These are phyloP conservation scores for Oceanodroma tethys DNA, from an alignment of 2,113 vertebrate genomes.

Conservation along the genomic window DNA sequence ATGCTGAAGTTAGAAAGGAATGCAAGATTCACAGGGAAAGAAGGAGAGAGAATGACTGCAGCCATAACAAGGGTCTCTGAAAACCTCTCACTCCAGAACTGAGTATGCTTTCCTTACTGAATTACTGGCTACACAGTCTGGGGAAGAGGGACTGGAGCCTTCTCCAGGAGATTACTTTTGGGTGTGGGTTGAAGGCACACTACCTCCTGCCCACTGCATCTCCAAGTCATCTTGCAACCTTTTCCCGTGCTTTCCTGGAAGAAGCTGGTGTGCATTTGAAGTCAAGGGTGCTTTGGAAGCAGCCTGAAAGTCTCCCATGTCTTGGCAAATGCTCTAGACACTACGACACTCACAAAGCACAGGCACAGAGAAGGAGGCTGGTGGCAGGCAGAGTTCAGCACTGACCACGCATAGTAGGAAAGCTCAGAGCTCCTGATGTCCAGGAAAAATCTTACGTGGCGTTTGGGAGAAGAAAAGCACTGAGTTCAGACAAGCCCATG, in stretches of 20 bases:
- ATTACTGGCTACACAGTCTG: neutral
- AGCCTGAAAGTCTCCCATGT: neutral
- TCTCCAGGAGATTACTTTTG: neutral
- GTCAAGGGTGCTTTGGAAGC: neutral
- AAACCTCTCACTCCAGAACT: neutral
- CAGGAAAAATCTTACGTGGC: neutral
- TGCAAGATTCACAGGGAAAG: neutral
- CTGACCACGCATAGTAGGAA: rapidly evolving
- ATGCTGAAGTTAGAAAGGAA: neutral
- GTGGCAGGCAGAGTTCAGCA: neutral
- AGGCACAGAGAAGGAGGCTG: neutral
- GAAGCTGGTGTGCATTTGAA: neutral
- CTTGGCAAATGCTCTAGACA: neutral
- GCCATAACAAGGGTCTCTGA: neutral
- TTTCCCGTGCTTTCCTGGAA: neutral
- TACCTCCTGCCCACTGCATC: neutral
- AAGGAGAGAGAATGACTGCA: constrained; percentile 26
- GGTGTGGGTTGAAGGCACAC: neutral
- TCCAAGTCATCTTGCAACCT: neutral
- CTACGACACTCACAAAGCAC: neutral
- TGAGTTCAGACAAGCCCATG: neutral
- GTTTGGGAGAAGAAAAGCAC: neutral
- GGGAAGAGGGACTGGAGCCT: neutral
- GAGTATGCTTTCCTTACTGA: neutral
- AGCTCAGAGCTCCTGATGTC: neutral